A percentile compares a stretch with the other conserved stretches of the same genome.
These are phyloP conservation scores for Recurvirostra avosetta DNA, from an alignment of 2,113 vertebrate genomes.

Conservation along the genomic window DNA sequence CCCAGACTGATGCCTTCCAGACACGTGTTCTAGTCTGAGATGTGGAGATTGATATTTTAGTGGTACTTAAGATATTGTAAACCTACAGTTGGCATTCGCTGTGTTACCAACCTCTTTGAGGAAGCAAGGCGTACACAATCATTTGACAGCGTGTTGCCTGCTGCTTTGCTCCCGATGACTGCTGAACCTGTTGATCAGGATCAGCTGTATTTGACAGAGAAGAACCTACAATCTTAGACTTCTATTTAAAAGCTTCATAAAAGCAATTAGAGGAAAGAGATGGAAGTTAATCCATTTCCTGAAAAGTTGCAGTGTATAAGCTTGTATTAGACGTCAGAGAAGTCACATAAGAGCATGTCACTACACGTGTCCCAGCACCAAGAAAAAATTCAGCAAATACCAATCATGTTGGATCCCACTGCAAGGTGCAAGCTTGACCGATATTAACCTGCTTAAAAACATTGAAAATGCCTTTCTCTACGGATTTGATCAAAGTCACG, in stretches of 20 bases:
- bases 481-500: background rate
- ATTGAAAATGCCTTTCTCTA: background rate
- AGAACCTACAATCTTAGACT: background rate
- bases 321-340: background rate
- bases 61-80: background rate
- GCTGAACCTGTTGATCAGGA: background rate
- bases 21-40: background rate
- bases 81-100: background rate
- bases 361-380: background rate
- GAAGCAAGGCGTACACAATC: rapidly evolving
- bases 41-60: background rate
- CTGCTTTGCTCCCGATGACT: background rate
- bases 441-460: background rate
- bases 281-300: background rate
- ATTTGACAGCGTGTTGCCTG: background rate
- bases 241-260: background rate
- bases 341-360: background rate
- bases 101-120: background rate
- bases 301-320: background rate
- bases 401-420: background rate
- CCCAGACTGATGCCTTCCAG: background rate
- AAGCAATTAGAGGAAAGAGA: background rate
- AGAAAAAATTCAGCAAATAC: background rate
- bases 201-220: background rate
- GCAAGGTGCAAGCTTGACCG: background rate